Evolutionary conservation across 2,113 vertebrate species (phyloP).

Genomic region (Myodes glareolus): DNA sequence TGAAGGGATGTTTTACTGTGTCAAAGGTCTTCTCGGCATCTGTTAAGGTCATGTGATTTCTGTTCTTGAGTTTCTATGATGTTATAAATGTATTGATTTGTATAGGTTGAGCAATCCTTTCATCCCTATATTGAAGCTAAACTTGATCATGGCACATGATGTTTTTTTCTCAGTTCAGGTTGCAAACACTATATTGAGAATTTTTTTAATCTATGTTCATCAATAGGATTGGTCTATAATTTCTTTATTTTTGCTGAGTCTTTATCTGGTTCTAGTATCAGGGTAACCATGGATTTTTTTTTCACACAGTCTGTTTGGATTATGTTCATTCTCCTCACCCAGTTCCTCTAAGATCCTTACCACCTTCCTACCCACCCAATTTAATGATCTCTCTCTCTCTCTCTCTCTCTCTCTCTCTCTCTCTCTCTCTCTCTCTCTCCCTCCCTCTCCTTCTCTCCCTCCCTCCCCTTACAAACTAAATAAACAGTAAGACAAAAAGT

Average conservation of each 20-base stretch:
- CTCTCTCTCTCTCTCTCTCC: background rate
- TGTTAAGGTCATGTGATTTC: background rate
- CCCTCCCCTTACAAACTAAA: background rate
- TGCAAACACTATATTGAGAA: background rate
- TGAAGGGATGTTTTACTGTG: background rate
- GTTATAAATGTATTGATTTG: background rate
- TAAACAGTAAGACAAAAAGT: background rate
- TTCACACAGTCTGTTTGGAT: background rate
- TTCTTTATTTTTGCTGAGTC: background rate
- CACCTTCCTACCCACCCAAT: background rate
- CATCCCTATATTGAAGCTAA: no score
- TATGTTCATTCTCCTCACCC: background rate
- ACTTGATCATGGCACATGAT: background rate
- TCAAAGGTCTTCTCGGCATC: background rate
- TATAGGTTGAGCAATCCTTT: background rate
- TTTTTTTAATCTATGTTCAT: background rate
- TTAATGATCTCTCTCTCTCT: background rate
- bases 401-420: background rate
- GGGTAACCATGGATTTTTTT: background rate
- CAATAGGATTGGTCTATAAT: background rate
- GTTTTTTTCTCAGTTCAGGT: background rate
- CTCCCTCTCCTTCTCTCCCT: no score
- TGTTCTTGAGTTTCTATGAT: background rate
- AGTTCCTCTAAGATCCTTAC: background rate
- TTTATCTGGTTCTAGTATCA: background rate